phyloP scores from a whole-genome alignment of 2,113 vertebrate species.

The Ceratotherium simum region DNA sequence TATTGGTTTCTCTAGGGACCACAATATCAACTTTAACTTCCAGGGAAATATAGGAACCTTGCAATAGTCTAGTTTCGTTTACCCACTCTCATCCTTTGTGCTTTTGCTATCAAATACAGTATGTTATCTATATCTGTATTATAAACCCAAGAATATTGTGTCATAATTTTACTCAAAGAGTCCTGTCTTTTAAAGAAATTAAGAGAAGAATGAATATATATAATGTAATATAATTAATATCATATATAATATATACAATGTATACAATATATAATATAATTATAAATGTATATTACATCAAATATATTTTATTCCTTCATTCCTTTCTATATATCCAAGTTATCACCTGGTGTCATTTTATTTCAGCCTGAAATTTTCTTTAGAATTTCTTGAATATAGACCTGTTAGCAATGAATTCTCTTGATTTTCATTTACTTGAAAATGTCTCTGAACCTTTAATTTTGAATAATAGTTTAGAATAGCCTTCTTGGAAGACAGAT shows the following conservation, averaged over 20 bases:
- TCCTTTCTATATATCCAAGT: not conserved
- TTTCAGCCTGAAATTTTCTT: constrained; percentile 32
- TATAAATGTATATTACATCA: too few relatives aligned
- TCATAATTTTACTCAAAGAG: not conserved
- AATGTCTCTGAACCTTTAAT: constrained; percentile 3
- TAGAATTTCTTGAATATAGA: constrained; percentile 26
- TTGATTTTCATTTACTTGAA: constrained; percentile 33
- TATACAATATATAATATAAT: too few relatives aligned
- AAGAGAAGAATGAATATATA: not conserved
- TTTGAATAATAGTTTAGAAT: constrained; percentile 18
- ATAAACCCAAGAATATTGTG: not conserved
- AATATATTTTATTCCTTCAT: too few relatives aligned
- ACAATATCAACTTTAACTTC: not conserved
- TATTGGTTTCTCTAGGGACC: not conserved
- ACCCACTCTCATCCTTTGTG: not conserved
- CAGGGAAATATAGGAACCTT: not conserved
- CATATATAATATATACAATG: too few relatives aligned
- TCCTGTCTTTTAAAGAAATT: constrained; percentile 2
- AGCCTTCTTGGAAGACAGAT: not conserved
- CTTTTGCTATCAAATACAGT: not conserved
- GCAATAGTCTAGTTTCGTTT: not conserved
- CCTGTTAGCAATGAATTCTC: not conserved
- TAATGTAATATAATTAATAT: too few relatives aligned
- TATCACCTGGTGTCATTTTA: not conserved
- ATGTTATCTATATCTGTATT: not conserved